Evolutionary conservation across 2,888 invertebrate genomes (phyloP), one percentile per base, ranked within the genome.

Genomic region (Gortyna flavago): DNA sequence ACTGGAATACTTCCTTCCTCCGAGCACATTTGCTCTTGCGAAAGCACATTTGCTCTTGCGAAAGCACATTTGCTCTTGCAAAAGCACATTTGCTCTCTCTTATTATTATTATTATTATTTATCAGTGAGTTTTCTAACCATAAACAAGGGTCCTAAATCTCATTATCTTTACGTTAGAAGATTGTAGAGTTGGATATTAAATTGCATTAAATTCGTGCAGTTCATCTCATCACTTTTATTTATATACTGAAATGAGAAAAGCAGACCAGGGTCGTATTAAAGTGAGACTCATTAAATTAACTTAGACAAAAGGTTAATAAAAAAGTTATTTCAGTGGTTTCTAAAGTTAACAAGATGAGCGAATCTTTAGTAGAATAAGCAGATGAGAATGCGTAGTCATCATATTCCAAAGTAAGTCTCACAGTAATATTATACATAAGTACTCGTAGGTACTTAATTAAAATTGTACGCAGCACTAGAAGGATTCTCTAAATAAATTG

Each of bases 381-480:
- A 64, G 76, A 61, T 11, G 65, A 61, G 41, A 78, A 61, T 35
- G 75, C 68, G 29, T 54, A 44, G n/a, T 72, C 76, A 76, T 76
- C 70, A 64, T 81, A 73, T 66, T 77, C 18, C 72, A 70, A 70
- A 77, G 61, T 68, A 70, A 61, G 1, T 62, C 6, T 38, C 38
- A 38, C 51, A 64, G 75, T 68, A 75, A 81, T 57, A 72, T 69
- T 75, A 69, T 69, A 78, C 25, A 38, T 68, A 72, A 71, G 79
- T n/a, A n/a, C n/a, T n/a, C n/a, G n/a, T 72, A 75, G 57, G 38
- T 72, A 57, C 68, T 81, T 81, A 75, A 73, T 84, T 84, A 81
- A 70, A 83, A 73, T 85, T 84, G 66, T 68, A 79, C 68, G 73
- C 69, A 65, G 57, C 65, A 51, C 44, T 71, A 48, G 54, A 61